Evolutionary conservation across 1,140 invertebrate species (phyloP).

Genomic region (Idris sp.): DNA sequence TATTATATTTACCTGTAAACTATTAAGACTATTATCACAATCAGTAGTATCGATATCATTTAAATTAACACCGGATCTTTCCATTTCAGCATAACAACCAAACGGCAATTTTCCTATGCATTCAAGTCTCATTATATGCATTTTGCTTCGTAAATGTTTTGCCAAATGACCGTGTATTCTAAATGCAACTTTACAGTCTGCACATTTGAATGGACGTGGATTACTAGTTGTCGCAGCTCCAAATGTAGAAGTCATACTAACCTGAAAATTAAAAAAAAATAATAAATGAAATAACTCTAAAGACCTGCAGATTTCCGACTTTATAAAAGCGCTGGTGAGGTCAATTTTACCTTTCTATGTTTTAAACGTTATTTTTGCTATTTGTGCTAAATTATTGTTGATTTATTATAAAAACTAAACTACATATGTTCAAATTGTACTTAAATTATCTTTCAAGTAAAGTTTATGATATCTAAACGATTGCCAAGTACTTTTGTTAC

Average conservation of each 20-base stretch:
- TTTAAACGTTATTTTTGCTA: no score
- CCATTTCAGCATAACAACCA: constrained; percentile 96
- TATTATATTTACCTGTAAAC: constrained; percentile 87
- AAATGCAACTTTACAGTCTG: constrained; percentile 96
- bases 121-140: constrained; percentile 97
- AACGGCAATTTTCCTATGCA: constrained; percentile 95
- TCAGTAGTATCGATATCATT: constrained; percentile 96
- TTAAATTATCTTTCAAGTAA: no score
- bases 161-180: constrained; percentile 97
- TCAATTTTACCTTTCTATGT: no score
- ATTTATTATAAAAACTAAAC: no score
- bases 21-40: constrained; percentile 94
- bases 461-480: no score
- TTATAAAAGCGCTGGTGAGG: no score
- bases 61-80: constrained; percentile 91
- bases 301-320: no score
- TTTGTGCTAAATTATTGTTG: no score
- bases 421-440: no score
- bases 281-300: no score
- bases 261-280: constrained; percentile 65
- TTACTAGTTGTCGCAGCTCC: constrained; percentile 91
- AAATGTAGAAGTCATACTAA: constrained; percentile 91
- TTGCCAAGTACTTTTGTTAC: no score
- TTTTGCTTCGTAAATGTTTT: constrained; percentile 97
- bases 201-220: constrained; percentile 95